phyloP scores from a whole-genome alignment of 2,888 invertebrate species.

The Rugalucina vietnamica region DNA sequence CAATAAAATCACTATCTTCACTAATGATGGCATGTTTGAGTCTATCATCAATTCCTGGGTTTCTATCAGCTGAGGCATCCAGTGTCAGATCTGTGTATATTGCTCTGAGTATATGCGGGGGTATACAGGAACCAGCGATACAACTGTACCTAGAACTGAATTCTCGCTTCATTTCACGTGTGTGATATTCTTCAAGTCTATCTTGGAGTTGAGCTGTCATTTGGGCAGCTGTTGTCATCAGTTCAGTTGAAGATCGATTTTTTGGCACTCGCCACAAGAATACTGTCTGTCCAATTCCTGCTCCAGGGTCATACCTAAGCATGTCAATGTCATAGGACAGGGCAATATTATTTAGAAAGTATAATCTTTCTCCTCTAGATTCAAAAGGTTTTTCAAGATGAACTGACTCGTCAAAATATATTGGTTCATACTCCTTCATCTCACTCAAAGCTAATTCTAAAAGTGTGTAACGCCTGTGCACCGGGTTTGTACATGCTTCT shows the following conservation, averaged over 20 bases:
- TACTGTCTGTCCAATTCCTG: constrained; percentile 3
- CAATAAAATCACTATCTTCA: neutral
- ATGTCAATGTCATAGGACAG: constrained; percentile 7
- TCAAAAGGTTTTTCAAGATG: neutral
- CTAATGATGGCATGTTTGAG: neutral
- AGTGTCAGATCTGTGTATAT: neutral
- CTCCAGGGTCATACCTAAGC: constrained; percentile 37
- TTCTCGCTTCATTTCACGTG: constrained; percentile 42
- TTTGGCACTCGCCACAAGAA: constrained; percentile 32
- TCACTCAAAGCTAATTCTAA: neutral
- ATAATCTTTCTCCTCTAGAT: neutral
- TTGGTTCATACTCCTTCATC: neutral
- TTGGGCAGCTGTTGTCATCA: constrained; percentile 20
- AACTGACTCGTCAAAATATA: constrained; percentile 25
- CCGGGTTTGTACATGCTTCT: neutral
- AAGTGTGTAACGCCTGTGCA: neutral
- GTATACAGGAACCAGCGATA: constrained; percentile 14
- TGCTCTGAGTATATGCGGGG: neutral
- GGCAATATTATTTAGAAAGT: constrained; percentile 7
- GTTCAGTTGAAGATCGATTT: neutral
- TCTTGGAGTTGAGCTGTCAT: constrained; percentile 23
- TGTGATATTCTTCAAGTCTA: constrained; percentile 41
- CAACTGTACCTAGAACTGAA: constrained; percentile 29
- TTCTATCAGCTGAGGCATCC: neutral
- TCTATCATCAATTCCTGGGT: neutral